phyloP scores from a whole-genome alignment of 2,888 invertebrate genomes.

The Drosophila villosipedis region DNA sequence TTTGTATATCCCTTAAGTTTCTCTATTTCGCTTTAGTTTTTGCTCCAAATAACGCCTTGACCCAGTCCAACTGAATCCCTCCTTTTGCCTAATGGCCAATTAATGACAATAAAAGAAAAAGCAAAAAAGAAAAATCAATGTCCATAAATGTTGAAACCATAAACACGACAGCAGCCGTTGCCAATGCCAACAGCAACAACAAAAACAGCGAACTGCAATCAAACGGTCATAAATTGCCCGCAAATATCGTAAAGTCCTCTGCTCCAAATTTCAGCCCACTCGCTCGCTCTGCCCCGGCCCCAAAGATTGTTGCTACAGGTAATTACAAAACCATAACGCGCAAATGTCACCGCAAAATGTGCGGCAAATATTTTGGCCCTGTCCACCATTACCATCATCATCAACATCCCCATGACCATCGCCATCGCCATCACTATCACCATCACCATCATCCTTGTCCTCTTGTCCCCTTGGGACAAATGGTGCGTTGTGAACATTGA shows the following conservation, averaged over 20 bases:
- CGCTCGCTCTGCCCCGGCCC: neutral
- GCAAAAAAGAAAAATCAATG: conserved; percentile 13
- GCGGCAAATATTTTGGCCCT: conserved; percentile 55
- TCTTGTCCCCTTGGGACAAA: conserved; percentile 36
- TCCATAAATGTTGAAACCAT: conserved; percentile 53
- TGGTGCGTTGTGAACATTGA: conserved; percentile 43
- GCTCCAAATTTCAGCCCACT: conserved; percentile 1
- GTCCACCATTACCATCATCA: conserved; percentile 25
- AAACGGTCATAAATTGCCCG: conserved; percentile 57
- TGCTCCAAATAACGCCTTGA: conserved; percentile 30
- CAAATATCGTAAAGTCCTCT: conserved; percentile 49
- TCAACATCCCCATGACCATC: neutral
- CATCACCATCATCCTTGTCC: conserved; percentile 5
- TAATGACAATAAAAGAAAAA: conserved; percentile 52
- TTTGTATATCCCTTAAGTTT: neutral
- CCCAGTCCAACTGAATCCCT: neutral
- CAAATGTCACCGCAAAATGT: conserved; percentile 74
- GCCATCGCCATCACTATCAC: conserved; percentile 5
- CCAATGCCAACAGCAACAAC: neutral
- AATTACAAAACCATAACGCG: conserved; percentile 75
- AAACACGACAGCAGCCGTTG: conserved; percentile 44
- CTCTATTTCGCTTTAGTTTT: no score
- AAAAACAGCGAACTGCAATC: conserved; percentile 49
- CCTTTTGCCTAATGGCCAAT: conserved; percentile 52
- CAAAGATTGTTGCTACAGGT: conserved; percentile 59